phyloP scores from a whole-genome alignment of 2,888 invertebrate species.

The Aporophyla nigra region DNA sequence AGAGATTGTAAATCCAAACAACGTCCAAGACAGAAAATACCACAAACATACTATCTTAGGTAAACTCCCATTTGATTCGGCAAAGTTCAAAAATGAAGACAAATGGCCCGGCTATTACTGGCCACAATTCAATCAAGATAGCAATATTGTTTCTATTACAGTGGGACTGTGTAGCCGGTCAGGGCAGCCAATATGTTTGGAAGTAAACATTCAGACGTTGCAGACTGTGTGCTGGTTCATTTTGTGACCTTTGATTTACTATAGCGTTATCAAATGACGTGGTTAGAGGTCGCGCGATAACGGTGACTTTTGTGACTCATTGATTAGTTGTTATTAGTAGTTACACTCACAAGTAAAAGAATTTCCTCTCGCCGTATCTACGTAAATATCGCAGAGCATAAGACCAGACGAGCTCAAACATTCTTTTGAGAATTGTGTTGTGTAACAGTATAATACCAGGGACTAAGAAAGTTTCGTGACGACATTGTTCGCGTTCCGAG shows the following conservation, averaged over 20 bases:
- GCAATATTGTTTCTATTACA: constrained; percentile 46
- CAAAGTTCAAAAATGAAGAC: constrained; percentile 63
- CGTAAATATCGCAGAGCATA: neutral
- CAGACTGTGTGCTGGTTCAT: constrained; percentile 25
- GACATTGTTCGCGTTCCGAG: constrained; percentile 49
- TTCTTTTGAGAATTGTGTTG: constrained; percentile 26
- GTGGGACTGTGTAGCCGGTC: constrained; percentile 9
- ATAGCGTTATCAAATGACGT: constrained; percentile 52
- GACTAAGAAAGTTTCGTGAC: constrained; percentile 44
- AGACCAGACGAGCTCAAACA: constrained; percentile 22
- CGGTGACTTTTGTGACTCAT: constrained; percentile 55
- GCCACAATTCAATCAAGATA: constrained; percentile 62
- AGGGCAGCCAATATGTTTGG: constrained; percentile 29
- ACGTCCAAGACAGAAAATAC: neutral
- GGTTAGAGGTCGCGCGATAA: constrained; percentile 56
- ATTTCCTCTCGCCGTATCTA: constrained; percentile 9
- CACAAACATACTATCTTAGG: constrained; percentile 38
- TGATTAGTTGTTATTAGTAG: constrained; percentile 29
- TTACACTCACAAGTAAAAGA: constrained; percentile 13
- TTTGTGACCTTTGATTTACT: constrained; percentile 44
- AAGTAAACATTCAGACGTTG: constrained; percentile 43
- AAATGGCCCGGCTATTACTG: constrained; percentile 50
- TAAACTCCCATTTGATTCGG: constrained; percentile 50
- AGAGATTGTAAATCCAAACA: constrained; percentile 28
- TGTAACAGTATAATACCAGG: constrained; percentile 26